Evolutionary conservation across 2,888 invertebrate genomes (phyloP), one percentile per base, ranked within the genome.

Genomic region (Hipparchia sbordonii): DNA sequence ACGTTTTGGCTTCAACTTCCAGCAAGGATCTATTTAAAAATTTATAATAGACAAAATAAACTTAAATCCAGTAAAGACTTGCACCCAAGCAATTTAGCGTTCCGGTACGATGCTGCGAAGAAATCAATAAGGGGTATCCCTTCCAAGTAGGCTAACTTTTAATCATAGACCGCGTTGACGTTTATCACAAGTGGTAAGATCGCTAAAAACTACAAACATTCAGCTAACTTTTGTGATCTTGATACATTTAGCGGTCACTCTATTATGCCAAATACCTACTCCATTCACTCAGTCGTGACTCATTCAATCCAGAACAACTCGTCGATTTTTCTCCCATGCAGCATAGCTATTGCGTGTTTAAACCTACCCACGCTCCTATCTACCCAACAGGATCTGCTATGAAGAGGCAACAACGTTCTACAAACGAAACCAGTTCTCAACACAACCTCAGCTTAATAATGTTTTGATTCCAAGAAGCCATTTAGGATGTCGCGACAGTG

Each of bases 351-450:
- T 72, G 76, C 74, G 48, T 60, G 69, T 57, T 72, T 57, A 51
- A 54, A 46, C 61, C 63, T 70, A 62, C 67, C 63, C 13, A 71
- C 73, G 56, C 10, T 10, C 45, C 39, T 39, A 52, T 60, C 13
- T 54, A 54, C 73, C 57, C 48, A 73, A 71, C 74, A 69, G 59
- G 74, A 62, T 60, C 59, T 73, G 73, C 75, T 68, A 72, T 76
- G 78, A 46, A 74, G 72, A 70, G 54, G 74, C 73, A 72, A 62
- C 70, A 72, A 57, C 61, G 62, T 72, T 63, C 62, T 65, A 74
- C 73, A 72, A 73, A 62, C 71, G 48, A 72, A 78, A 79, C 78
- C 72, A 72, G 79, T 79, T 79, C 39, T 71, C 54, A 65, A n/a
- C 48, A 10, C 71, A 57, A 62, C 59, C 67, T 23, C 23, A 23